These are phyloP conservation scores for Penaeus japonicus DNA, from an alignment of 1,140 invertebrate species.

Conservation along the genomic window DNA sequence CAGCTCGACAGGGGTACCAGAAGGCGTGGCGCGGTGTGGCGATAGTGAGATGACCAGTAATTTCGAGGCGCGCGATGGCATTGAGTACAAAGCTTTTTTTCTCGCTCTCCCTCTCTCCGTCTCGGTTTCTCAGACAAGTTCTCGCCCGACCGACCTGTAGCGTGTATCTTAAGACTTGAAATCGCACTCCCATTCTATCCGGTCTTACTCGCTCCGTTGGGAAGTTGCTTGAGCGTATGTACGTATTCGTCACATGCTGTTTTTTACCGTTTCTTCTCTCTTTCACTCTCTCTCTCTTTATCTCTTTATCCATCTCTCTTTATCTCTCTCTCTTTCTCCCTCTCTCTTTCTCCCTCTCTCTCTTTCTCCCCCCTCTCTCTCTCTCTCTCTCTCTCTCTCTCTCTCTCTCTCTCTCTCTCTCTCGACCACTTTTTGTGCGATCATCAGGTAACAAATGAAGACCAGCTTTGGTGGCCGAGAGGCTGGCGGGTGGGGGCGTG, in stretches of 20 bases:
- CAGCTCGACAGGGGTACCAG: no score
- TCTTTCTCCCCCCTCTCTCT: not conserved
- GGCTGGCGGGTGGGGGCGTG: no score
- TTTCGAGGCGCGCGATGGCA: no score
- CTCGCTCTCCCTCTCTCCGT: not conserved
- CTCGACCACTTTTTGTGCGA: not conserved
- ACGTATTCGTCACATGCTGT: not conserved
- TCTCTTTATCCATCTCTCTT: not conserved
- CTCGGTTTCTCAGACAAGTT: not conserved
- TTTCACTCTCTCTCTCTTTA: not conserved
- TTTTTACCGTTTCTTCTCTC: not conserved
- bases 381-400: slow-evolving; percentile 6
- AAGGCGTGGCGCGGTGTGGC: no score
- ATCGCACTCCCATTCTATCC: not conserved
- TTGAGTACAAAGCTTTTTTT: not conserved
- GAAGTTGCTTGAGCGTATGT: not conserved
- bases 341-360: not conserved
- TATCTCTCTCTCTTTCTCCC: not conserved
- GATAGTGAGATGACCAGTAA: no score
- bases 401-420: not conserved
- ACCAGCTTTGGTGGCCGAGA: no score
- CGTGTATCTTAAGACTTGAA: no score
- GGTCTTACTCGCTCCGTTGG: not conserved
- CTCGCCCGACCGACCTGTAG: no score
- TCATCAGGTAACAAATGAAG: no score